Evolutionary conservation across 2,888 invertebrate species (phyloP).

Genomic region (Ischnura elegans): DNA sequence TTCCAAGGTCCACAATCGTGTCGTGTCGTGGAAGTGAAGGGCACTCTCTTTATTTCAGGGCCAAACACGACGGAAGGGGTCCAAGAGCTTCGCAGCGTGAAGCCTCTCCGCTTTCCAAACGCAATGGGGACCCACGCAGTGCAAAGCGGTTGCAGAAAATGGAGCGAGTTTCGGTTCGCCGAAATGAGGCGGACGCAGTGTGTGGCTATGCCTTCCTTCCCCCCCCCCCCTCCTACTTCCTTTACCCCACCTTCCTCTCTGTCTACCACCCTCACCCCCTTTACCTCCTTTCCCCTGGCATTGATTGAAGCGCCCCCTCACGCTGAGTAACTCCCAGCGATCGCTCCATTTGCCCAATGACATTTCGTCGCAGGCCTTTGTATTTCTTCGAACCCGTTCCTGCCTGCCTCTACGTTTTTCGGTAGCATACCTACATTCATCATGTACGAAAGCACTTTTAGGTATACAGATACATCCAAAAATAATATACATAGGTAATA

Average conservation of each 20-base stretch:
- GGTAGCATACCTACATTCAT: neutral
- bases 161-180: neutral
- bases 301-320: neutral
- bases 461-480: too few species aligned
- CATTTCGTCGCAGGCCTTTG: neutral
- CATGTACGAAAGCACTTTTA: neutral
- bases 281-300: neutral
- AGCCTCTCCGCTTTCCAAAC: too few species aligned
- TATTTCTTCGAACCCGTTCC: neutral
- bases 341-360: conserved; percentile 15
- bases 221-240: neutral
- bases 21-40: too few species aligned
- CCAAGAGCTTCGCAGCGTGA: neutral
- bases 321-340: neutral
- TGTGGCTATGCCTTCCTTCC: neutral
- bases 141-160: neutral
- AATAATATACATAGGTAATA: too few species aligned
- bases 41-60: too few species aligned
- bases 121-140: neutral
- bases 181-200: neutral
- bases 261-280: neutral
- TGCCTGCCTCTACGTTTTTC: neutral
- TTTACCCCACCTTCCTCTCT: too few species aligned
- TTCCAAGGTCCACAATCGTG: too few species aligned
- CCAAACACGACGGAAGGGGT: too few species aligned